phyloP scores from a whole-genome alignment of 2,797 vertebrate species.

The Enteromius trimaculatus region DNA sequence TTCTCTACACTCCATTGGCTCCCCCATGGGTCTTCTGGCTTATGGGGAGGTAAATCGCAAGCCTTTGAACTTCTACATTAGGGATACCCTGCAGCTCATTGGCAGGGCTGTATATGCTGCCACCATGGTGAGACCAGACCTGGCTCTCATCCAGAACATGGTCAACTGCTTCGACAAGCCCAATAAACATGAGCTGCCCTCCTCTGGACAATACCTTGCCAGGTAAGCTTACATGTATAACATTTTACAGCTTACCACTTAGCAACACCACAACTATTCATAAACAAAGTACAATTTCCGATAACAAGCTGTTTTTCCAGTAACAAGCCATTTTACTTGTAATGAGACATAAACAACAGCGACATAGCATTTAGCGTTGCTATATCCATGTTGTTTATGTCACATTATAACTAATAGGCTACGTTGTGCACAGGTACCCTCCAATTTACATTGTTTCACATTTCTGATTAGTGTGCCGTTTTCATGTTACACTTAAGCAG shows the following conservation, averaged over 20 bases:
- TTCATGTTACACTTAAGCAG: neutral
- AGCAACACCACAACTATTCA: neutral
- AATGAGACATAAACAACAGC: constrained; percentile 13
- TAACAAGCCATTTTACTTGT: constrained; percentile 1
- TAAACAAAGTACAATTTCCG: neutral
- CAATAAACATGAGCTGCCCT: constrained; percentile 63
- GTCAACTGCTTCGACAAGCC: constrained; percentile 80
- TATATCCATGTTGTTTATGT: neutral
- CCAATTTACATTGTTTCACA: neutral
- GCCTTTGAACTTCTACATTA: constrained; percentile 85
- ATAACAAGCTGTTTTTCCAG: constrained; percentile 21
- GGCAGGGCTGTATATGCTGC: constrained; percentile 78
- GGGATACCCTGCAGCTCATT: constrained; percentile 85
- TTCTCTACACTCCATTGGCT: constrained; percentile 83
- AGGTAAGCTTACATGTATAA: constrained; percentile 73
- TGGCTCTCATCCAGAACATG: constrained; percentile 75
- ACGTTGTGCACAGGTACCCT: neutral
- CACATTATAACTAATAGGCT: constrained; percentile 34
- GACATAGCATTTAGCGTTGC: neutral
- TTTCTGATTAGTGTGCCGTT: constrained; percentile 1
- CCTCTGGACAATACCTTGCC: constrained; percentile 82
- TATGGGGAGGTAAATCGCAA: constrained; percentile 86
- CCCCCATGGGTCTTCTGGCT: constrained; percentile 87
- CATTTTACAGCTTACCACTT: neutral
- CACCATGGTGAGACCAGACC: constrained; percentile 75